Percentiles rank a stretch among this genome's conserved stretches.
Conservation (phyloP, 1,140 invertebrate genomes). For the Pteromalus puparum region DNA sequence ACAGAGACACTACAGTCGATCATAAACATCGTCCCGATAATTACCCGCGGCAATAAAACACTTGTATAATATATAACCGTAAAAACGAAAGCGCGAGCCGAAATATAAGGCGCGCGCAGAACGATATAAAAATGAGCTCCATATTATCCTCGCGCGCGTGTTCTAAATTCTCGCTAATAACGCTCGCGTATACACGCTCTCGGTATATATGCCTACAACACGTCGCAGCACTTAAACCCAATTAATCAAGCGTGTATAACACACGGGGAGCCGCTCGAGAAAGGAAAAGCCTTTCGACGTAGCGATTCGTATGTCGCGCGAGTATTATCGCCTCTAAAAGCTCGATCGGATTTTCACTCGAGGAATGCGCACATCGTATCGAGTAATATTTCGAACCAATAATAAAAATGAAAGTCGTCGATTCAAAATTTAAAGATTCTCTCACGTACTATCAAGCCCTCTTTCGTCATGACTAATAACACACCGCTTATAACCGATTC, state of each 20-base stretch:
- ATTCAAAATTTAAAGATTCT: no score
- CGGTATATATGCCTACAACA: not conserved
- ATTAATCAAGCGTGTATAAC: not conserved
- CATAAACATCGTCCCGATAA: not conserved
- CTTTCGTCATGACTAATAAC: not conserved
- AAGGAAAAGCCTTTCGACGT: not conserved
- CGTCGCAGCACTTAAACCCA: not conserved
- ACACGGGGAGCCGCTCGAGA: no score
- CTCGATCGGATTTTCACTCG: no score
- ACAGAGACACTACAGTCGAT: not conserved
- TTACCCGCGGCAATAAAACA: not conserved
- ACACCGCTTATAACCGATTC: not conserved
- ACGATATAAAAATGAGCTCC: not conserved
- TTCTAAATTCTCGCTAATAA: not conserved
- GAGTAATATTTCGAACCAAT: no score
- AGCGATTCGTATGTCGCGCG: not conserved
- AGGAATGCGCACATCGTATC: no score
- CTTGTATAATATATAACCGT: not conserved
- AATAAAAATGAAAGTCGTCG: no score
- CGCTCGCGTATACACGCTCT: not conserved
- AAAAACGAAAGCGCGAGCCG: not conserved
- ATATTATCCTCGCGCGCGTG: no score
- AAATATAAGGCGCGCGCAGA: not conserved
- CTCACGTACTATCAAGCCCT: no score
- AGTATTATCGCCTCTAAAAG: not conserved